Conservation (phyloP, 2,888 invertebrate genomes). For the Luffia ferchaultella region DNA sequence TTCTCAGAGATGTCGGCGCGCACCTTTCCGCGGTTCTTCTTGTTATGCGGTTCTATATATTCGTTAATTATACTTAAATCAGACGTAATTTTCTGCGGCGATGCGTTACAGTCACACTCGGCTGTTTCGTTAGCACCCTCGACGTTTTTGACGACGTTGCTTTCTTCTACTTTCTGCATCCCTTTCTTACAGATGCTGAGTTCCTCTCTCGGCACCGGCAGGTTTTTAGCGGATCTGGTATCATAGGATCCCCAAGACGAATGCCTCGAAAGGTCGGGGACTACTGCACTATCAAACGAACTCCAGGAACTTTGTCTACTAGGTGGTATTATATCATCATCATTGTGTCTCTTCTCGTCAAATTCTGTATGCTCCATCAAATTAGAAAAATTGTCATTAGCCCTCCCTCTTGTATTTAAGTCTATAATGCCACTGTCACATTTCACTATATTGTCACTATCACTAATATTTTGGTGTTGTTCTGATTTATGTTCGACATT, state of each 20-base stretch:
- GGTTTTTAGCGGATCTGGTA: conserved; percentile 46
- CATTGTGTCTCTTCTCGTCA: conserved; percentile 53
- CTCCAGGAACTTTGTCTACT: conserved; percentile 80
- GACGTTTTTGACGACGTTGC: conserved; percentile 29
- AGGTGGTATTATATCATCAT: conserved; percentile 38
- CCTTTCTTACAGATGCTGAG: conserved; percentile 3
- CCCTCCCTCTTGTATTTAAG: conserved; percentile 48
- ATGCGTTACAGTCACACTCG: conserved; percentile 13
- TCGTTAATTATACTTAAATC: conserved; percentile 50
- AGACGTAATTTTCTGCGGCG: conserved; percentile 24
- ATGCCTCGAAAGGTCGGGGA: conserved; percentile 76
- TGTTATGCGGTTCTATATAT: conserved; percentile 28
- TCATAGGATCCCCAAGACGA: conserved; percentile 87
- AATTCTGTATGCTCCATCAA: not conserved
- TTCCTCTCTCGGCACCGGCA: conserved; percentile 19
- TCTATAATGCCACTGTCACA: conserved; percentile 60
- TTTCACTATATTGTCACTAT: conserved; percentile 54
- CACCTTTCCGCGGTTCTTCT: conserved; percentile 16
- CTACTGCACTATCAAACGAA: conserved; percentile 80
- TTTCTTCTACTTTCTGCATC: conserved; percentile 16
- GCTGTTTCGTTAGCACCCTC: conserved; percentile 35
- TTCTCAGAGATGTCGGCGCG: conserved; percentile 34
- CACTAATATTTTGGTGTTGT: conserved; percentile 32
- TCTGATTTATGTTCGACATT: conserved; percentile 27
- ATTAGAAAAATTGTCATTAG: conserved; percentile 68